Evolutionary conservation across 2,113 vertebrate species (phyloP).

Genomic region (Strix aluco): DNA sequence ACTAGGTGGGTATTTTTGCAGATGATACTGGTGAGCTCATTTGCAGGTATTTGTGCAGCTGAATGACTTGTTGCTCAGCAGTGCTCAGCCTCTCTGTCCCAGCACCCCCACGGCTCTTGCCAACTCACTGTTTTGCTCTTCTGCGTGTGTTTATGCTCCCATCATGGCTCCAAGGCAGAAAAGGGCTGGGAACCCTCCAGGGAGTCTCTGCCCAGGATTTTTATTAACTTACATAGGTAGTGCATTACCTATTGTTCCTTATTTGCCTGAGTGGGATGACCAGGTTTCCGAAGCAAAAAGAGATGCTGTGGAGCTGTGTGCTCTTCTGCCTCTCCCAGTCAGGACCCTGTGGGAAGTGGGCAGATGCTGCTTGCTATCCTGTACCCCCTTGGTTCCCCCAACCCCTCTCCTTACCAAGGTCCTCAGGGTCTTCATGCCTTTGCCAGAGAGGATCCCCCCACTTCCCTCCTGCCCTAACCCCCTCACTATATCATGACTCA

Average conservation of each 20-base stretch:
- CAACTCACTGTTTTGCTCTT: neutral
- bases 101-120: neutral
- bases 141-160: neutral
- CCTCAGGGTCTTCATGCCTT: neutral
- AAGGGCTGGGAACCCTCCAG: neutral
- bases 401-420: neutral
- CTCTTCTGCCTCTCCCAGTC: neutral
- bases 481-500: fast-evolving
- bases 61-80: neutral
- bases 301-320: neutral
- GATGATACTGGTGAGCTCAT: neutral
- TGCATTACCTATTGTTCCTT: neutral
- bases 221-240: neutral
- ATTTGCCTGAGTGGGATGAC: neutral
- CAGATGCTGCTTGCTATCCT: neutral
- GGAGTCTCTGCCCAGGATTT: neutral
- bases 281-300: neutral
- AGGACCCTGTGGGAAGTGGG: neutral
- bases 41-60: neutral
- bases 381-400: neutral
- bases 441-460: fast-evolving
- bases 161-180: neutral
- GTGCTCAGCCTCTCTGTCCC: neutral
- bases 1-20: neutral
- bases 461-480: neutral